A percentile compares a stretch with the other conserved stretches of the same genome.
phyloP scores from a whole-genome alignment of 2,888 invertebrate genomes.

The Eretmocerus hayati region DNA sequence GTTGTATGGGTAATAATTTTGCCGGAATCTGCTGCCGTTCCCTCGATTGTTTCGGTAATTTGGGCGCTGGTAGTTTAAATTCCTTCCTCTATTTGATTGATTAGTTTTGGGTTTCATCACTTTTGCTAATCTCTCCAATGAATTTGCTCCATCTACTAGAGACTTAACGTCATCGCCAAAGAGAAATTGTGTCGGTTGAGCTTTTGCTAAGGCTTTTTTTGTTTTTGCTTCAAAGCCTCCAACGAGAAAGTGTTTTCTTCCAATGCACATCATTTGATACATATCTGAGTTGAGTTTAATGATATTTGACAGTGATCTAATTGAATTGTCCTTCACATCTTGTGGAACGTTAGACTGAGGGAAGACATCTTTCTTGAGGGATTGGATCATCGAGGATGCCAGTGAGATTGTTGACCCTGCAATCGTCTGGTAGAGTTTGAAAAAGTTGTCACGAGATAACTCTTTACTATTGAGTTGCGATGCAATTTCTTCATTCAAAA shows the following conservation, averaged over 20 bases:
- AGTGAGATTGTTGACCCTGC: slow-evolving; percentile 4
- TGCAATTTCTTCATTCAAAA: neutral
- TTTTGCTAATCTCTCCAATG: neutral
- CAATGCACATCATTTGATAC: neutral
- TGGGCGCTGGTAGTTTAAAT: neutral
- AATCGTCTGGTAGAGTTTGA: slow-evolving; percentile 3
- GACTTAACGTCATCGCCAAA: neutral
- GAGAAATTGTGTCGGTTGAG: neutral
- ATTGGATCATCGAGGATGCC: slow-evolving; percentile 1
- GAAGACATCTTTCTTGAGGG: neutral
- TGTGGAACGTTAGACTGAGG: too few relatives aligned
- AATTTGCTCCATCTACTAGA: neutral
- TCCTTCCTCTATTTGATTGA: neutral
- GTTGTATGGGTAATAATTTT: neutral
- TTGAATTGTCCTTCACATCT: neutral
- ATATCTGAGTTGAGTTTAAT: too few relatives aligned
- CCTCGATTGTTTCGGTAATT: neutral
- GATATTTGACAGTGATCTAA: neutral
- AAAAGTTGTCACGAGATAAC: slow-evolving; percentile 2
- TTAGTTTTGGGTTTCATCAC: neutral
- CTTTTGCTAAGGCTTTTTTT: neutral
- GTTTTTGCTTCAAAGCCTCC: neutral
- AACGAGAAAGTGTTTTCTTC: neutral
- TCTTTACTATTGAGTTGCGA: neutral
- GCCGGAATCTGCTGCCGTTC: neutral